Conservation (phyloP, 2,888 invertebrate genomes). For the Epinotia ramella region DNA sequence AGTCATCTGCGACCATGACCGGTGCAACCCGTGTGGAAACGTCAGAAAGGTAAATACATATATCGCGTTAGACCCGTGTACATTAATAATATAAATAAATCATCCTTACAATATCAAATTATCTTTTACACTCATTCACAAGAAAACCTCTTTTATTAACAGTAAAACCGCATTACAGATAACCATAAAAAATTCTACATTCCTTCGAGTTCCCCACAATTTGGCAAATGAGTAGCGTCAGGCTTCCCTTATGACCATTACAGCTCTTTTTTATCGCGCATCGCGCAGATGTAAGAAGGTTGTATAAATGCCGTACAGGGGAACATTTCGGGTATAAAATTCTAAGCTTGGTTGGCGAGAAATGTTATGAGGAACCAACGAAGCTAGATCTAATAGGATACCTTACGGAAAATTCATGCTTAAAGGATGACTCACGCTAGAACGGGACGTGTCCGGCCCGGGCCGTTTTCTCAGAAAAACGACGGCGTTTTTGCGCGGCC, state of each 20-base stretch:
- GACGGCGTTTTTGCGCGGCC: too few relatives aligned
- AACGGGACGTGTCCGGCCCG: too few relatives aligned
- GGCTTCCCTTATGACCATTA: slow-evolving; percentile 40
- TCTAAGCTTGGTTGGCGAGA: background rate
- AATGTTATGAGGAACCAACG: background rate
- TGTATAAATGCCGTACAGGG: background rate
- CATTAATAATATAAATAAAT: background rate
- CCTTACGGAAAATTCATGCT: too few relatives aligned
- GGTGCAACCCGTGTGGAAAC: too few relatives aligned
- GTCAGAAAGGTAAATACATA: too few relatives aligned
- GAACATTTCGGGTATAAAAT: background rate
- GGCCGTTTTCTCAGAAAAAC: too few relatives aligned
- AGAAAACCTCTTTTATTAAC: slow-evolving; percentile 12
- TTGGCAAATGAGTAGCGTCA: slow-evolving; percentile 46
- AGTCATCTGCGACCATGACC: too few relatives aligned
- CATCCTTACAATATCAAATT: background rate
- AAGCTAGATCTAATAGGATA: too few relatives aligned
- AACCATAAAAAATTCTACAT: slow-evolving; percentile 44
- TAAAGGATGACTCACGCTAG: too few relatives aligned
- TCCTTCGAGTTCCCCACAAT: slow-evolving; percentile 40
- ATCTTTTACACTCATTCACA: background rate
- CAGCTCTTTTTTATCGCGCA: slow-evolving; percentile 43
- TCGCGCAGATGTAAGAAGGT: slow-evolving; percentile 34
- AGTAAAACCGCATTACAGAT: slow-evolving; percentile 22
- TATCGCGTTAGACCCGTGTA: too few relatives aligned